These are phyloP conservation scores for Cantharis flavilabris DNA, from an alignment of 2,888 invertebrate genomes.

Conservation along the genomic window DNA sequence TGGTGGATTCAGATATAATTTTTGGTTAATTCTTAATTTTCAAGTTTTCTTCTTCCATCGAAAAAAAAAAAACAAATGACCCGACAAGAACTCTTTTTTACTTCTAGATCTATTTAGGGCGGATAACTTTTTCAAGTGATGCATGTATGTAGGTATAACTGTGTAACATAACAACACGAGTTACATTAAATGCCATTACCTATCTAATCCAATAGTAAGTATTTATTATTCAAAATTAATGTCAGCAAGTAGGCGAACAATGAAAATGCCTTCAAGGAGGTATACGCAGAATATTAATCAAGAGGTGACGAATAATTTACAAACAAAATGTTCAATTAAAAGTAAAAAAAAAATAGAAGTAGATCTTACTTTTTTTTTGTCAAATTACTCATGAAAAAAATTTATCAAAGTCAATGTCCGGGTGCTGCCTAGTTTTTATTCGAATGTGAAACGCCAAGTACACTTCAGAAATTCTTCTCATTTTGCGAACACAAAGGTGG, in stretches of 20 bases:
- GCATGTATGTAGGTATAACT: not conserved
- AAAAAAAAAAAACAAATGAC: too few relatives aligned
- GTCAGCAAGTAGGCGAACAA: not conserved
- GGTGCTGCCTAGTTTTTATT: too few relatives aligned
- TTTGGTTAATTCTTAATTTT: too few relatives aligned
- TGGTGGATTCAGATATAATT: too few relatives aligned
- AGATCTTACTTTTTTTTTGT: not conserved
- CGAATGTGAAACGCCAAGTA: too few relatives aligned
- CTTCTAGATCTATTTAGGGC: not conserved
- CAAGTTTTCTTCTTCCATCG: too few relatives aligned
- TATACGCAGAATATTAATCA: not conserved
- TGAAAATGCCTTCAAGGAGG: not conserved
- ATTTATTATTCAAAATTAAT: not conserved
- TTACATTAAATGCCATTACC: not conserved
- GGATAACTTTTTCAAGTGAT: not conserved
- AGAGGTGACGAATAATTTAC: not conserved
- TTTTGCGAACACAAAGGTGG: too few relatives aligned
- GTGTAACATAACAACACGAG: not conserved
- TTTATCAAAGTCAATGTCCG: too few relatives aligned
- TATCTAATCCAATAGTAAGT: not conserved
- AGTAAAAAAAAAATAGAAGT: not conserved
- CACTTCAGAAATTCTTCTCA: too few relatives aligned
- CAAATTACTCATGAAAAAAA: too few relatives aligned
- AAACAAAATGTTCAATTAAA: not conserved
- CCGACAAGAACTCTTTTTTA: too few relatives aligned